phyloP scores from a whole-genome alignment of 2,797 vertebrate genomes.

The Natrix natrix region DNA sequence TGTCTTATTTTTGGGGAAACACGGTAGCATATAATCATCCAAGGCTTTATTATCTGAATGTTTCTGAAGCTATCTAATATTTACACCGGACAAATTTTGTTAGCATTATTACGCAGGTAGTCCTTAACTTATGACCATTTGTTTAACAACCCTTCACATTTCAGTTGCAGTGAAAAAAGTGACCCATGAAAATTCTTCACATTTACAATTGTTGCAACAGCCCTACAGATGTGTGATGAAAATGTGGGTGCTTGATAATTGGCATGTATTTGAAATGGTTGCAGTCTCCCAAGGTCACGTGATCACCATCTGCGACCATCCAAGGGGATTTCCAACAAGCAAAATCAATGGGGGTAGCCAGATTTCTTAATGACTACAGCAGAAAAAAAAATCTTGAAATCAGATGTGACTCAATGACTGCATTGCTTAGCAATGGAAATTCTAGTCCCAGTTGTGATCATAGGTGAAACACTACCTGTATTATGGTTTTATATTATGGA shows the following conservation, averaged over 20 bases:
- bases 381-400: not conserved
- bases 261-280: not conserved
- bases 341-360: not conserved
- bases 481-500: not conserved
- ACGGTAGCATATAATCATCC: not conserved
- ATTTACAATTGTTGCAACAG: no score
- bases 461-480: not conserved
- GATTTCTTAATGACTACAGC: not conserved
- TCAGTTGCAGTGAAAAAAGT: no score
- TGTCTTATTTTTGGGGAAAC: no score
- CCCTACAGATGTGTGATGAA: no score
- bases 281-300: no score
- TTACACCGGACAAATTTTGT: not conserved
- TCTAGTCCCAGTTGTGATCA: not conserved
- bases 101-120: not conserved
- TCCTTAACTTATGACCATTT: no score
- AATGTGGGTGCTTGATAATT: no score
- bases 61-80: not conserved
- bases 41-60: not conserved
- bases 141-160: no score
- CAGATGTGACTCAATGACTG: not conserved
- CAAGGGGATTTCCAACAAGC: no score
- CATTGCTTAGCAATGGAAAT: not conserved
- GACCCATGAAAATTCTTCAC: no score
- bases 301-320: no score